phyloP scores from a whole-genome alignment of 2,888 invertebrate species.

The Stratiomys singularior region DNA sequence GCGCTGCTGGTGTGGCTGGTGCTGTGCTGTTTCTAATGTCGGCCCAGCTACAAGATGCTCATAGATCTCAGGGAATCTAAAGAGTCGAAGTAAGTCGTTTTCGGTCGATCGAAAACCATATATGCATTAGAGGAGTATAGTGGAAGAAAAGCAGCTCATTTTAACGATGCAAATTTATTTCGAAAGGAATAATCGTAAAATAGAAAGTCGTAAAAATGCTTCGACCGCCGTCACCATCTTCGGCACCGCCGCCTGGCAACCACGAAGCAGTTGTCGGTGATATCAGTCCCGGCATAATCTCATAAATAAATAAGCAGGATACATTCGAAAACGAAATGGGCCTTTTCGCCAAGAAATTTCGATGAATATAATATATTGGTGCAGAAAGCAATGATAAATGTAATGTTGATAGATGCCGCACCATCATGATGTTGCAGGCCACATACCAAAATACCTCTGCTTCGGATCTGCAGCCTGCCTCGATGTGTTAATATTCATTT shows the following conservation, averaged over 20 bases:
- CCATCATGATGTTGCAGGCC: slow-evolving; percentile 13
- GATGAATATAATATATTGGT: slow-evolving; percentile 28
- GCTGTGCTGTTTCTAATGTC: not conserved
- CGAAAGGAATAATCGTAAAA: slow-evolving; percentile 40
- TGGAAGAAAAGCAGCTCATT: slow-evolving; percentile 40
- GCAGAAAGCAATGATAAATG: slow-evolving; percentile 44
- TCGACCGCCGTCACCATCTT: slow-evolving; percentile 5
- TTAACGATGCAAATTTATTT: slow-evolving; percentile 45
- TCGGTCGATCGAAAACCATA: slow-evolving; percentile 17
- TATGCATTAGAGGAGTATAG: slow-evolving; percentile 37
- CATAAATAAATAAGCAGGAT: slow-evolving; percentile 45
- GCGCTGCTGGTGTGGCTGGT: not conserved
- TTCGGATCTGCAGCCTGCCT: not conserved
- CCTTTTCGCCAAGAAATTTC: slow-evolving; percentile 11
- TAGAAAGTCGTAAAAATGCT: slow-evolving; percentile 45
- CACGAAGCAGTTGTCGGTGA: slow-evolving; percentile 14
- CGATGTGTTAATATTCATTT: slow-evolving; percentile 41
- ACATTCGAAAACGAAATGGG: slow-evolving; percentile 33
- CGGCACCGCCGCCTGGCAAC: not conserved
- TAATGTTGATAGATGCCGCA: slow-evolving; percentile 32
- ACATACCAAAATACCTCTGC: slow-evolving; percentile 24
- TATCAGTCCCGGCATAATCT: slow-evolving; percentile 32
- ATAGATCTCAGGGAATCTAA: not conserved
- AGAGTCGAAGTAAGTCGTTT: not conserved
- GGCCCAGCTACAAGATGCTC: not conserved